phyloP scores from a whole-genome alignment of 2,797 vertebrate genomes.

The Channallabes apus region DNA sequence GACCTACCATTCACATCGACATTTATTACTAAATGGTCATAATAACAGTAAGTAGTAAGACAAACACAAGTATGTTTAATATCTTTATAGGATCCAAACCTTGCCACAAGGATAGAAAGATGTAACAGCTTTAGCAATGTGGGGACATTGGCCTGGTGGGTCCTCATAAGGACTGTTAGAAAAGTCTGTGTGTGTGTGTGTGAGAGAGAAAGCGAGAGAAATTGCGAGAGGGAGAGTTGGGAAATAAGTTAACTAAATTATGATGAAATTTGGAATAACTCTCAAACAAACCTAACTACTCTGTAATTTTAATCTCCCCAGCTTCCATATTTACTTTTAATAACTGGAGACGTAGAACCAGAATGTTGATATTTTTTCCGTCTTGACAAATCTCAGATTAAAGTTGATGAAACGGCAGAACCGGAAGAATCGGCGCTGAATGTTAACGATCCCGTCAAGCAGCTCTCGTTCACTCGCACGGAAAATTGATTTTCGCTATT shows the following conservation, averaged over 20 bases:
- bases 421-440: background rate
- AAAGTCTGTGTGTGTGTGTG: background rate
- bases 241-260: background rate
- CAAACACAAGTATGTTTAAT: background rate
- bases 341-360: background rate
- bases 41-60: background rate
- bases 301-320: constrained; percentile 14
- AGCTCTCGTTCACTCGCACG: background rate
- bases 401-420: background rate
- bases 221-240: background rate
- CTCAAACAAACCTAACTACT: constrained; percentile 29
- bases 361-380: constrained; percentile 10
- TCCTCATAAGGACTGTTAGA: background rate
- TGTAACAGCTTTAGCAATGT: background rate
- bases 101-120: background rate
- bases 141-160: background rate
- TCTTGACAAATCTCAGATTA: constrained; percentile 20
- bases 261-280: constrained; percentile 30
- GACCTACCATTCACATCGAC: background rate
- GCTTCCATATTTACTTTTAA: constrained; percentile 27
- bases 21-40: background rate
- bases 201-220: background rate
- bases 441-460: background rate
- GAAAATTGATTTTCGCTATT: constrained; percentile 29
- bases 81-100: background rate